These are phyloP conservation scores for Drosophila dunni DNA, from an alignment of 1,140 invertebrate species.

Conservation along the genomic window DNA sequence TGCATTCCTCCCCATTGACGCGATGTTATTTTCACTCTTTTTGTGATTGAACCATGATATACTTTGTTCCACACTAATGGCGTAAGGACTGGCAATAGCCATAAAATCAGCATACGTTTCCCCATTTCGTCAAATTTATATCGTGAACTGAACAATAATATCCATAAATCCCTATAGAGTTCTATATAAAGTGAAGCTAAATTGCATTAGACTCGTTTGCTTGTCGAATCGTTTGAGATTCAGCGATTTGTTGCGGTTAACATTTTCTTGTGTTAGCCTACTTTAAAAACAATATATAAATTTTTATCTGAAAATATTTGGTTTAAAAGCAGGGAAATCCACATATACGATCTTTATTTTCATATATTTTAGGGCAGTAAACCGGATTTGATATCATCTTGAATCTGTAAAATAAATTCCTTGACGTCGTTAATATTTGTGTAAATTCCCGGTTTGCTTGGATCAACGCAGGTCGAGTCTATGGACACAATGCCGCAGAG, in stretches of 20 bases:
- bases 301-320: too few relatives aligned
- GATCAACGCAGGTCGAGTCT: constrained; percentile 15
- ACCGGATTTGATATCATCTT: not conserved
- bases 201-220: not conserved
- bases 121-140: constrained; percentile 4
- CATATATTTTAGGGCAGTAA: not conserved
- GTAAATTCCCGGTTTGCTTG: constrained; percentile 32
- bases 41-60: constrained; percentile 18
- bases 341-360: not conserved
- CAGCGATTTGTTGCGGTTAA: too few relatives aligned
- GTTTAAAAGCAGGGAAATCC: too few relatives aligned
- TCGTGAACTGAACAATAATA: not conserved
- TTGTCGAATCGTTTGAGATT: too few relatives aligned
- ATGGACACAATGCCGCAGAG: constrained; percentile 45
- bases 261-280: too few relatives aligned
- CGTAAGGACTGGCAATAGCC: not conserved
- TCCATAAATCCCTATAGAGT: not conserved
- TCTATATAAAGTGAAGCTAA: not conserved
- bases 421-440: constrained; percentile 30
- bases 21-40: not conserved
- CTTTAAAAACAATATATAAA: too few relatives aligned
- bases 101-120: not conserved
- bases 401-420: constrained; percentile 15
- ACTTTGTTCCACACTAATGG: constrained; percentile 6
- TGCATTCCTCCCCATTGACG: constrained; percentile 31